These are phyloP conservation scores for Gymnoscopelus braueri DNA, from an alignment of 2,797 vertebrate genomes.

Conservation along the genomic window DNA sequence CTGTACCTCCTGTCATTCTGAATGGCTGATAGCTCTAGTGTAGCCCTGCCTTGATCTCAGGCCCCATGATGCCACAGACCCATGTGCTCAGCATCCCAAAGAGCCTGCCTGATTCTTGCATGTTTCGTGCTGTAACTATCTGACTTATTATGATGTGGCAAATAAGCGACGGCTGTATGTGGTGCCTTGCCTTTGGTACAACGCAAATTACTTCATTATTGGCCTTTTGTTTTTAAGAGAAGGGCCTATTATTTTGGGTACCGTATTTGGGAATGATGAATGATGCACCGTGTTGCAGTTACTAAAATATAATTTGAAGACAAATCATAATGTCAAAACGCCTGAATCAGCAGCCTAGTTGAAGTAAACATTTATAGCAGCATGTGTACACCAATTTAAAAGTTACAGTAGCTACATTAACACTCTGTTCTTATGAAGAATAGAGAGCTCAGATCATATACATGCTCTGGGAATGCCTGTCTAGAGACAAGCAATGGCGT, in stretches of 20 bases:
- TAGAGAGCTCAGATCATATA: conserved; percentile 12
- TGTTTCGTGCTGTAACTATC: conserved; percentile 59
- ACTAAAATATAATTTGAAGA: conserved; percentile 18
- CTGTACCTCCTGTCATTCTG: conserved; percentile 47
- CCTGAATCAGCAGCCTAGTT: conserved; percentile 29
- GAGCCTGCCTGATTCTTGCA: conserved; percentile 64
- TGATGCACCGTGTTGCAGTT: conserved; percentile 32
- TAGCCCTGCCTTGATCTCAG: conserved; percentile 9
- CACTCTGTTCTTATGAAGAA: background rate
- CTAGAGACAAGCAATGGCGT: conserved; percentile 15
- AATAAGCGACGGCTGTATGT: conserved; percentile 47
- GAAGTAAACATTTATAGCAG: conserved; percentile 36
- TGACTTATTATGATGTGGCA: conserved; percentile 45
- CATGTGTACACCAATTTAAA: conserved; percentile 37
- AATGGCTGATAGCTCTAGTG: conserved; percentile 24
- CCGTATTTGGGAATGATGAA: conserved; percentile 24
- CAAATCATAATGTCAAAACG: conserved; percentile 16
- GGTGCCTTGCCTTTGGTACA: conserved; percentile 75
- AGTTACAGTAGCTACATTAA: no score
- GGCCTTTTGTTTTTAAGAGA: conserved; percentile 28
- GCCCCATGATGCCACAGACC: conserved; percentile 28
- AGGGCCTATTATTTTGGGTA: conserved; percentile 27
- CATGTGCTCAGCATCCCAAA: conserved; percentile 65
- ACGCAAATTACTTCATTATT: conserved; percentile 66
- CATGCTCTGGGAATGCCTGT: background rate